Base-by-base conservation (phyloP, 2,888 invertebrate genomes). In the Erannis defoliaria region DNA sequence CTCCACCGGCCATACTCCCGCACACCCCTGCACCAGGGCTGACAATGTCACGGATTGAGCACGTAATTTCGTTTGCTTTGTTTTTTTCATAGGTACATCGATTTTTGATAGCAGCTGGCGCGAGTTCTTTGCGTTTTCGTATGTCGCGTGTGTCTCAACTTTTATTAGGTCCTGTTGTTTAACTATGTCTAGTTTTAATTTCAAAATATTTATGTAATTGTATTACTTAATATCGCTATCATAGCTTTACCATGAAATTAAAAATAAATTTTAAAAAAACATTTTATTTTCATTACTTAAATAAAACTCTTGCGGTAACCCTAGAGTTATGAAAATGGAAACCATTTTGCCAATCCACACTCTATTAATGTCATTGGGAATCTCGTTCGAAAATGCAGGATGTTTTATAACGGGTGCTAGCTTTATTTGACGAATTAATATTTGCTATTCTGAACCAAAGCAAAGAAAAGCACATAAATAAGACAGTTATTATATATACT, bases 1-100 rank as follows among this genome's bases (percentile, higher is more conserved):
- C 73, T 77, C 77, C 68, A 9, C 37, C 49, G 31, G 55, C 49
- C 49, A 55, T 55, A 49, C 48, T 31, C 40, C 18, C 51, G 38
- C 46, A 68, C 76, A 73, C 76, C 73, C 77, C 73, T 72, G 71
- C 74, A 42, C 71, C 70, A 76, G 77, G 76, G 75, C 69, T 74
- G 73, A 71, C 69, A 68, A 70, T 73, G 72, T 74, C 70, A 73
- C 71, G 64, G 67, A 65, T 67, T 71, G 73, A 50, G 53, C 49
- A 62, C 60, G 60, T 66, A 37, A 65, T 65, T 62, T 66, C 23
- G 46, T 48, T 21, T 35, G 53, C 19, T 62, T 60, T 56, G 37
- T 55, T 62, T 62, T 59, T 57, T 57, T 49, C 49, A 37, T 56
- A 26, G 23, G 37, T 9, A 31, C 46, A 54, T 62, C 62, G 62